Percentiles rank a stretch among this genome's conserved stretches.
Evolutionary conservation across 2,797 vertebrate genomes (phyloP).

Genomic region (Orestias chungarensis): DNA sequence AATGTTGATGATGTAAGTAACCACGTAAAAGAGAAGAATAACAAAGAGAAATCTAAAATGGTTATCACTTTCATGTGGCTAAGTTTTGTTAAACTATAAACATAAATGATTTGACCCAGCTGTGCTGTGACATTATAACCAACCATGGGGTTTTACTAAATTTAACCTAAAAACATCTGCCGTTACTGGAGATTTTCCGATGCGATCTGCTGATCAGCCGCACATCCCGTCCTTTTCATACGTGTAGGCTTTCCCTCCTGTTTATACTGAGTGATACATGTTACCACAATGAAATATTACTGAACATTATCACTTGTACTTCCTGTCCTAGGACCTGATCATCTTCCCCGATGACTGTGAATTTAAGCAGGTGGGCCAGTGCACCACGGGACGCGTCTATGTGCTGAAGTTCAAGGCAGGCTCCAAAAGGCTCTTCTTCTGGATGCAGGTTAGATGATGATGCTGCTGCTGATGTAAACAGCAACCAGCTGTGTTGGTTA

Average conservation of each 20-base stretch:
- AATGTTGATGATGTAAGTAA: conserved; percentile 92
- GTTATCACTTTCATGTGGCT: not conserved
- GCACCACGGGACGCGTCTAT: conserved; percentile 93
- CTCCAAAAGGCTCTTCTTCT: conserved; percentile 97
- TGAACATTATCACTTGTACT: not conserved
- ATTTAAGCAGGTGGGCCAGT: conserved; percentile 94
- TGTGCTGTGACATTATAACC: not conserved
- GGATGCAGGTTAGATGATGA: conserved; percentile 92
- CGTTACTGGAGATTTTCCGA: not conserved
- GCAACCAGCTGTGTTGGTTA: too few species aligned
- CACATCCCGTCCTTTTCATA: not conserved
- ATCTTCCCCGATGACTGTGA: conserved; percentile 99
- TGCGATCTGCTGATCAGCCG: not conserved
- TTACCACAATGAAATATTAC: not conserved
- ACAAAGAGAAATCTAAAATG: not conserved
- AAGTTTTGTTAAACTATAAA: too few species aligned
- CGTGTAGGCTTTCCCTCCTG: too few species aligned
- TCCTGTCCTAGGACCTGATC: conserved; percentile 86
- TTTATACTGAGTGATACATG: too few species aligned
- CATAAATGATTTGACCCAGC: not conserved
- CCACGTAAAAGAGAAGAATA: too few species aligned
- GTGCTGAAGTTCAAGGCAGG: conserved; percentile 98
- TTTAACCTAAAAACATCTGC: not conserved
- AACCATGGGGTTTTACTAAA: not conserved
- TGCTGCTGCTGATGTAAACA: not conserved